A percentile compares a stretch with the other conserved stretches of the same genome.
Conservation (phyloP, 53 echinoderm and acorn worm genomes). For the Holothuria scabra region DNA sequence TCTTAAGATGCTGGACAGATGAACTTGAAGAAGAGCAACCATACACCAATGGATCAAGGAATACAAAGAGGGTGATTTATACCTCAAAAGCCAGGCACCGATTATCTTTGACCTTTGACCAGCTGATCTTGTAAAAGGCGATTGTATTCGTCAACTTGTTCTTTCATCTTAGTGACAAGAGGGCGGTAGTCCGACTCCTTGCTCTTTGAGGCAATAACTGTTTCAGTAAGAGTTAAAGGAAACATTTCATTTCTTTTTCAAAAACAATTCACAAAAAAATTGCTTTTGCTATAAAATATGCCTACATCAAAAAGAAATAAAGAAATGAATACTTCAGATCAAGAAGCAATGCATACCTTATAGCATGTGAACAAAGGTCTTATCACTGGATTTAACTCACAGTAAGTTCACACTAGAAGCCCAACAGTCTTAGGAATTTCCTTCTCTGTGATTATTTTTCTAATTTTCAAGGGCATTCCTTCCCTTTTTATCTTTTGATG, state of each 20-base stretch:
- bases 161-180: constrained; percentile 76
- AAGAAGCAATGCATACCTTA: no score
- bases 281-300: no score
- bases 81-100: neutral
- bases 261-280: no score
- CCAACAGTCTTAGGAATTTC: no score
- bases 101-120: constrained; percentile 78
- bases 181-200: constrained; percentile 98
- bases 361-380: no score
- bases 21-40: neutral
- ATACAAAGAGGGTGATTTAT: neutral
- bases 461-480: no score
- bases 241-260: neutral
- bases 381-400: no score
- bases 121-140: constrained; percentile 79
- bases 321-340: no score
- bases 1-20: neutral
- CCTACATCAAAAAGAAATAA: no score
- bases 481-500: no score
- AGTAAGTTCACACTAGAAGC: no score
- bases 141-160: constrained; percentile 85
- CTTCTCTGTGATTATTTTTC: no score
- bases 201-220: constrained; percentile 96
- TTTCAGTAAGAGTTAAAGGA: constrained; percentile 27
- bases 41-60: neutral